Base-by-base conservation (phyloP, 2,797 vertebrate genomes). In the Hypotaenidia philippensis region DNA sequence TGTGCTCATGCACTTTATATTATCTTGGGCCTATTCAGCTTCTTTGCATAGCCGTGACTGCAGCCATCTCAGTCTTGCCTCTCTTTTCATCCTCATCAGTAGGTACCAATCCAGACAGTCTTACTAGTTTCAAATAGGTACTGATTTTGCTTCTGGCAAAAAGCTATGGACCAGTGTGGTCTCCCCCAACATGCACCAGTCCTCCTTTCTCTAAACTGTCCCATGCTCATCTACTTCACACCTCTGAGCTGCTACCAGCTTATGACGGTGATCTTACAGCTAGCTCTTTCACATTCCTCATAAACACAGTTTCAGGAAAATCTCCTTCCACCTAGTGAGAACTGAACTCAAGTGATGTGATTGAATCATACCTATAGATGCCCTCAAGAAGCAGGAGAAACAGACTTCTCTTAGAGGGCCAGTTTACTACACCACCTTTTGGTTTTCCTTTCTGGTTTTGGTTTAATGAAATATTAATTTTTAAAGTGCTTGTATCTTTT, bases 1-100 rank as follows among this genome's bases (percentile, higher is more conserved):
- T 53, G 23, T 49, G 4, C 13, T 38, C 1, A 1, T 20, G n/a
- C 5, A 8, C 5, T 29, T 44, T 34, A 4, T 5, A 9, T 26
- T 40, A 15, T 11, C 21, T 65, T 50, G 11, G 9, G 10, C 8
- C 44, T 38, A 5, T 31, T 81, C 41, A 72, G 18, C 34, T 57
- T 47, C 25, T 71, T 75, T 79, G 14, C 29, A 7, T 8, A 31
- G 26, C 56, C 8, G 6, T 18, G 29, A 13, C 45, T 41, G n/a
- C 36, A 38, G 20, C 4, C 23, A 36, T 41, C 31, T 83, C 47
- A 75, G 17, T 27, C 32, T 71, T 38, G 31, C 20, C 21, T 20
- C 13, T 34, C 13, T 52, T 20, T 29, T 89, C n/a, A 22, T 53
- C 36, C 13, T 41, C 45, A 45, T 21, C 61, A 84, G 29, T 36